A percentile compares a stretch with the other conserved stretches of the same genome.
Conservation (phyloP, 2,113 vertebrate genomes). For the Callipepla squamata region DNA sequence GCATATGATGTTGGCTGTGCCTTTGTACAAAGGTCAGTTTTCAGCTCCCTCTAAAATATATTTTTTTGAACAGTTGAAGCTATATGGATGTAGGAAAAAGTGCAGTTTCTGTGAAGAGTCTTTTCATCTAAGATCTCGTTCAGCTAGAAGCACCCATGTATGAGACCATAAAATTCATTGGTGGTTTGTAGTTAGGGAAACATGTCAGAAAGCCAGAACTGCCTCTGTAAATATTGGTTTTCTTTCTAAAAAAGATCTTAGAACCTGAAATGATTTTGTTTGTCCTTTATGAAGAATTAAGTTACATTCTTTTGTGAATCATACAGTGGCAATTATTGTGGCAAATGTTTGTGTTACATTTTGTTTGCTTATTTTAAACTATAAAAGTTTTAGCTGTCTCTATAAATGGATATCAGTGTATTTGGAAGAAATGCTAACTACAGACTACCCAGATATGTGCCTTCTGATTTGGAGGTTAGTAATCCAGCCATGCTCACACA, state of each 20-base stretch:
- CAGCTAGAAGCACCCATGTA: background rate
- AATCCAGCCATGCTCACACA: background rate
- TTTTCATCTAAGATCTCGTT: background rate
- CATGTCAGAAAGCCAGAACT: background rate
- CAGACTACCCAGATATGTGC: background rate
- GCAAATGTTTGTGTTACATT: background rate
- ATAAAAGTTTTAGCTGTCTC: background rate
- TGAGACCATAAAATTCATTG: background rate
- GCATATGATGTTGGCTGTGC: background rate
- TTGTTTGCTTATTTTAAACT: background rate
- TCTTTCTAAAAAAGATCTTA: background rate
- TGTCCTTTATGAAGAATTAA: background rate
- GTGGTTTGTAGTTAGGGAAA: background rate
- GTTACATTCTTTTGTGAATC: background rate
- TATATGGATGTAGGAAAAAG: background rate
- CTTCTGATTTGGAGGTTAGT: background rate
- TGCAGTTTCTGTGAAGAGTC: background rate
- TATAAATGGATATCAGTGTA: accelerated
- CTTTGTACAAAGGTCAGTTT: background rate
- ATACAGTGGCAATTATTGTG: background rate
- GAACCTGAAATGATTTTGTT: background rate
- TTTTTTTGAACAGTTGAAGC: background rate
- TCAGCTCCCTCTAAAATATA: accelerated
- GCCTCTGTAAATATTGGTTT: background rate
- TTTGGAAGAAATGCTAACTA: background rate